phyloP scores from a whole-genome alignment of 2,113 vertebrate genomes.

The Echinops telfairi region DNA sequence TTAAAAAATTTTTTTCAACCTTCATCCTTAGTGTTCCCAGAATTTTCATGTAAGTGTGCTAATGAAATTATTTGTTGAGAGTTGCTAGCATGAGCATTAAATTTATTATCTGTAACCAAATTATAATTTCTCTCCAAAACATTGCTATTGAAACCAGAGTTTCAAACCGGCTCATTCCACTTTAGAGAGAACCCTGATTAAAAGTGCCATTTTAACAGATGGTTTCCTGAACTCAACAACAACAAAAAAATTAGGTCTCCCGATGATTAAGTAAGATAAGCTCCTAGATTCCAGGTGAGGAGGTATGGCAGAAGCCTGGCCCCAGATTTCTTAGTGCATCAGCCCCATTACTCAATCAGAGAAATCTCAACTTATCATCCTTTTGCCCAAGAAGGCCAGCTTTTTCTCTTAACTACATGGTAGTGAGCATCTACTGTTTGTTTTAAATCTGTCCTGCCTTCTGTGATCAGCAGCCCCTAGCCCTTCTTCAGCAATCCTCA shows the following conservation, averaged over 20 bases:
- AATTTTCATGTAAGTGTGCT: too few species aligned
- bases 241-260: not conserved
- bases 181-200: too few species aligned
- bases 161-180: too few species aligned
- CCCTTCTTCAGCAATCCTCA: not conserved
- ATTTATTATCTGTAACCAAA: too few species aligned
- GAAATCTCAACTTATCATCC: not conserved
- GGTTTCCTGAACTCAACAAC: too few species aligned
- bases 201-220: too few species aligned
- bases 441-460: not conserved
- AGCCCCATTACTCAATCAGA: not conserved
- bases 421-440: not conserved
- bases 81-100: too few species aligned
- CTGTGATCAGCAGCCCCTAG: not conserved
- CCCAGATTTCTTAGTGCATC: not conserved
- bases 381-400: not conserved
- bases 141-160: too few species aligned
- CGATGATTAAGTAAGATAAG: not conserved
- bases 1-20: too few species aligned
- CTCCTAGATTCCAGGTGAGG: not conserved
- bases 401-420: not conserved
- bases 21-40: too few species aligned
- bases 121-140: too few species aligned
- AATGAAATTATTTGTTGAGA: too few species aligned
- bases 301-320: not conserved